Evolutionary conservation across 92 coral and sea anemone species (phyloP).

Genomic region (Pocillopora meandrina): DNA sequence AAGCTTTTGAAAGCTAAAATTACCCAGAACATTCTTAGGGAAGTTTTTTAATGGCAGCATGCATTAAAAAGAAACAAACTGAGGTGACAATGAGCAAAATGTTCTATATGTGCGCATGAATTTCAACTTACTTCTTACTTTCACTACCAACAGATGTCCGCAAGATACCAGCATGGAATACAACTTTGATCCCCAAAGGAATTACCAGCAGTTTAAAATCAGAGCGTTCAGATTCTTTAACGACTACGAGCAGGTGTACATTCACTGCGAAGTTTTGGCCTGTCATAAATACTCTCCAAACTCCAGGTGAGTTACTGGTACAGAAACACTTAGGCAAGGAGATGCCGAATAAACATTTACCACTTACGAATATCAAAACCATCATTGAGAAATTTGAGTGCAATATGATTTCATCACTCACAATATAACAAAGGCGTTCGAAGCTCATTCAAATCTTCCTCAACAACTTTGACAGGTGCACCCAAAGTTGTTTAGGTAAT

Average conservation of each 20-base stretch:
- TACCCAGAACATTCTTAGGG: too few species aligned
- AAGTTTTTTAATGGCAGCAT: too few species aligned
- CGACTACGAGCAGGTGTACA: conserved; percentile 30
- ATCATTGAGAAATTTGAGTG: background rate
- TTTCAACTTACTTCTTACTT: background rate
- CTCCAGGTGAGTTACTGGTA: conserved; percentile 30
- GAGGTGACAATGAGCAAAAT: too few species aligned
- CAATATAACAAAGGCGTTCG: background rate
- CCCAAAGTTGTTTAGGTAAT: background rate
- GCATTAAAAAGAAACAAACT: too few species aligned
- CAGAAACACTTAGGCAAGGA: background rate
- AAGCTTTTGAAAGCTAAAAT: too few species aligned
- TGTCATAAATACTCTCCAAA: conserved; percentile 35
- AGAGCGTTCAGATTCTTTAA: conserved; percentile 45
- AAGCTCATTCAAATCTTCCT: background rate
- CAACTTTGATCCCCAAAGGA: conserved; percentile 21
- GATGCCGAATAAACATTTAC: too few species aligned
- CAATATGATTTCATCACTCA: background rate
- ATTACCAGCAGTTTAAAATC: conserved; percentile 29
- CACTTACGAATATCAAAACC: background rate
- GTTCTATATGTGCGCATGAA: too few species aligned
- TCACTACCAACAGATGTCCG: conserved; percentile 31
- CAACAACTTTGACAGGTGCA: conserved; percentile 15
- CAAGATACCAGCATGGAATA: conserved; percentile 44
- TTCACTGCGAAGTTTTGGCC: conserved; percentile 51